Percentiles rank a stretch among this genome's conserved stretches.
phyloP scores from a whole-genome alignment of 2,113 vertebrate genomes.

The Ceyx margarethae region DNA sequence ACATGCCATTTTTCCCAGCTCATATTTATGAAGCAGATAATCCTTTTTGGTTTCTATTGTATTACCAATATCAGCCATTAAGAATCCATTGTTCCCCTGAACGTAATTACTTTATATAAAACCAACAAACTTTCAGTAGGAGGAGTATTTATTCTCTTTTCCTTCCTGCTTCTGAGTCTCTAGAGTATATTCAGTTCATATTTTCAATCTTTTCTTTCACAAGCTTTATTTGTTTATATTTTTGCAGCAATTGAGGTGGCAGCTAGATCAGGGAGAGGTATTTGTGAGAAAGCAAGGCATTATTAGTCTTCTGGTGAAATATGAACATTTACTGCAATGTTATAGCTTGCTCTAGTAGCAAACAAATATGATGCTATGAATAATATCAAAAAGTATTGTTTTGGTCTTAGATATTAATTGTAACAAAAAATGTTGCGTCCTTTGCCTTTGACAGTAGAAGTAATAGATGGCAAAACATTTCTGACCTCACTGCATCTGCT shows the following conservation, averaged over 20 bases:
- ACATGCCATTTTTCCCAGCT: not conserved
- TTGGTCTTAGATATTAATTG: not conserved
- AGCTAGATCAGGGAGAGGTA: not conserved
- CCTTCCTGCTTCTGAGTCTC: not conserved
- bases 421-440: not conserved
- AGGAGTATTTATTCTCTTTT: not conserved
- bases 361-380: not conserved
- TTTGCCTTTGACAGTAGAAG: not conserved
- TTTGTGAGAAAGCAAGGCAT: not conserved
- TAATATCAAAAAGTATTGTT: not conserved
- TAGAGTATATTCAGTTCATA: not conserved
- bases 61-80: not conserved
- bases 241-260: not conserved
- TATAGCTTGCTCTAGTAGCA: not conserved
- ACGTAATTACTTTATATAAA: not conserved
- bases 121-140: not conserved
- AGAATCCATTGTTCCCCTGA: not conserved
- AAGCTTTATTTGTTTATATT: not conserved
- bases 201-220: not conserved
- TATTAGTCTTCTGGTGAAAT: not conserved
- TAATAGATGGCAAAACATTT: not conserved
- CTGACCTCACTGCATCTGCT: not conserved
- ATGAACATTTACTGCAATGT: not conserved
- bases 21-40: not conserved
- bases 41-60: not conserved